Evolutionary conservation across 2,113 vertebrate species (phyloP).

Genomic region (Gobiocypris rarus): DNA sequence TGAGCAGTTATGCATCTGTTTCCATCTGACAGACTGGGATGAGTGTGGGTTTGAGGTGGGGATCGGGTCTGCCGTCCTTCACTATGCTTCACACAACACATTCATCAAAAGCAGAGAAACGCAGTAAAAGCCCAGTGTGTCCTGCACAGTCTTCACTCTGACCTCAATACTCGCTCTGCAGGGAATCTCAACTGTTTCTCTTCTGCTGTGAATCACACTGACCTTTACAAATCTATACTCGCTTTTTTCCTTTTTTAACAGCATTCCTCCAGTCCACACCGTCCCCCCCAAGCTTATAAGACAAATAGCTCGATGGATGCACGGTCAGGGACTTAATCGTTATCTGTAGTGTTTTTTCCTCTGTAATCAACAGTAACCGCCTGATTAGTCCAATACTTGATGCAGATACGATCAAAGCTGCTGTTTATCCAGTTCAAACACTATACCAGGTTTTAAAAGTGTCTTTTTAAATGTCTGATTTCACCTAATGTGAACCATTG

Average conservation of each 20-base stretch:
- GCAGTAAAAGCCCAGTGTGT: conserved; percentile 50
- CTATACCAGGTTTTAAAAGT: neutral
- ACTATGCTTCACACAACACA: conserved; percentile 48
- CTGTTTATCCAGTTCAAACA: neutral
- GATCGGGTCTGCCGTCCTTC: neutral
- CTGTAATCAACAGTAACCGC: neutral
- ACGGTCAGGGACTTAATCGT: neutral
- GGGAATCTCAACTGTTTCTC: conserved; percentile 58
- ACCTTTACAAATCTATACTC: conserved; percentile 67
- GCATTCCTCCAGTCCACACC: conserved; percentile 16
- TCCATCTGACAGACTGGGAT: neutral
- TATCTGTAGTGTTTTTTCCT: neutral
- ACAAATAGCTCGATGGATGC: neutral
- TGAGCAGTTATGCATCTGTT: conserved; percentile 2
- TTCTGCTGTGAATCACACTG: conserved; percentile 48
- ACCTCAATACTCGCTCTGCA: conserved; percentile 51
- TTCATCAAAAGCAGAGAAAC: conserved; percentile 58
- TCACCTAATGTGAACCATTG: neutral
- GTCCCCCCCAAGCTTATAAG: neutral
- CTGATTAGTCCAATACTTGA: conserved; percentile 7
- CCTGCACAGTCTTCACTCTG: conserved; percentile 38
- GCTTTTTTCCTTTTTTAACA: conserved; percentile 32
- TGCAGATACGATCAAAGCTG: neutral
- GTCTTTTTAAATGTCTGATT: neutral
- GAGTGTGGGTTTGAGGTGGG: neutral